phyloP scores from a whole-genome alignment of 2,888 invertebrate species.

The Hololepta plana region DNA sequence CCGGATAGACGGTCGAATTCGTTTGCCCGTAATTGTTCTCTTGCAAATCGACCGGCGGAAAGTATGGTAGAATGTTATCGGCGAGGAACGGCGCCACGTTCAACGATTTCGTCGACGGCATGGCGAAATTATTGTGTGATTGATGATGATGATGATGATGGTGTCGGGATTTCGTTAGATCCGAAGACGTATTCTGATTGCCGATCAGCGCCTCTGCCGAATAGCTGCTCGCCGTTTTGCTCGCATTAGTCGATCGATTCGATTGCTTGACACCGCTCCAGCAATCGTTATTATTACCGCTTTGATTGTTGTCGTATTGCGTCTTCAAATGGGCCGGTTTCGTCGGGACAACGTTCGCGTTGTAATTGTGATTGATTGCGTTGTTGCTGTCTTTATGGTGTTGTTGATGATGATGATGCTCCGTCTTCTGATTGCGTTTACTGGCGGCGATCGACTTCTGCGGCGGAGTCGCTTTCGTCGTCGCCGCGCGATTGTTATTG shows the following conservation, averaged over 20 bases:
- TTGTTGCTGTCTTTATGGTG: too few species aligned
- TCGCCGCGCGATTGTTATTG: slow-evolving; percentile 12
- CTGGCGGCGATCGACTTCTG: slow-evolving; percentile 9
- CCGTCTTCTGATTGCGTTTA: slow-evolving; percentile 7
- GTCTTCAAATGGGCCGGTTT: too few species aligned
- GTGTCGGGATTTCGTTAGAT: slow-evolving; percentile 5
- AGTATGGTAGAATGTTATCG: slow-evolving; percentile 24
- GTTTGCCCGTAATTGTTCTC: slow-evolving; percentile 19
- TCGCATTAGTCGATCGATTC: too few species aligned
- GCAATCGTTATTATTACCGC: too few species aligned
- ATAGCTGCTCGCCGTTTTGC: slow-evolving; percentile 23
- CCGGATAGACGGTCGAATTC: slow-evolving; percentile 20
- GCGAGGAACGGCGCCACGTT: slow-evolving; percentile 19
- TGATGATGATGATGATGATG: slow-evolving; percentile 7
- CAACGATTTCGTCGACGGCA: slow-evolving; percentile 8
- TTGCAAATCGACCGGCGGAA: slow-evolving; percentile 22
- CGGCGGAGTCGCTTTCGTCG: slow-evolving; percentile 9
- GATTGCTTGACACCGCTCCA: too few species aligned
- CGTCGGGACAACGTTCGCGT: too few species aligned
- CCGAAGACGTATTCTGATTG: slow-evolving; percentile 14
- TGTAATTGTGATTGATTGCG: too few species aligned
- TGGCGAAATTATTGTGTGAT: not conserved
- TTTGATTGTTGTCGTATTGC: too few species aligned
- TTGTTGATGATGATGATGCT: too few species aligned
- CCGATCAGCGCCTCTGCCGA: slow-evolving; percentile 27